phyloP scores from a whole-genome alignment of 2,113 vertebrate genomes.

The Gambusia affinis region DNA sequence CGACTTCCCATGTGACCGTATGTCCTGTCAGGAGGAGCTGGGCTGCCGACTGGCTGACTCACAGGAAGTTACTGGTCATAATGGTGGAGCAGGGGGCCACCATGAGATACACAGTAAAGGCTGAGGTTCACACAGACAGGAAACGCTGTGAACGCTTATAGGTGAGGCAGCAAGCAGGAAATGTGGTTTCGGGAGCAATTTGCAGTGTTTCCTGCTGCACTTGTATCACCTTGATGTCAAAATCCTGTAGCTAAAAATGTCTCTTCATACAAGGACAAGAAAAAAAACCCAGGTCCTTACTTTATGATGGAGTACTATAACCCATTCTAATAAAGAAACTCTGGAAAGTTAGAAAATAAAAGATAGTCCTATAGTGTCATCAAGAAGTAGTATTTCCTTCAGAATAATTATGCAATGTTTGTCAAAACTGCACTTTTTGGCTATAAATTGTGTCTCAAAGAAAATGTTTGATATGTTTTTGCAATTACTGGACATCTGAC shows the following conservation, averaged over 20 bases:
- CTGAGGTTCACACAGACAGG: slow-evolving; percentile 28
- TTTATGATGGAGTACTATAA: neutral
- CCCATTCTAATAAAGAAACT: neutral
- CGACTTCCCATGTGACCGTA: slow-evolving; percentile 46
- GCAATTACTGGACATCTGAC: neutral
- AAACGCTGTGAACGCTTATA: slow-evolving; percentile 4
- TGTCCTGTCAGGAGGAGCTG: slow-evolving; percentile 51
- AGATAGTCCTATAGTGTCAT: neutral
- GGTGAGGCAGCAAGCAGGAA: slow-evolving; percentile 10
- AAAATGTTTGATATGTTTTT: neutral
- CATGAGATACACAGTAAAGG: neutral
- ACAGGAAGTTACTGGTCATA: slow-evolving; percentile 58
- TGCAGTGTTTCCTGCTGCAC: neutral
- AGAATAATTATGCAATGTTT: too few relatives aligned
- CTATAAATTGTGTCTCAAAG: neutral
- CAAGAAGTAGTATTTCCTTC: neutral
- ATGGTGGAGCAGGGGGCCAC: slow-evolving; percentile 2
- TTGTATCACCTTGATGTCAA: neutral
- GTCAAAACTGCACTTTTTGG: neutral
- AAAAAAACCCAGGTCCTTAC: neutral
- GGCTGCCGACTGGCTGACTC: slow-evolving; percentile 56
- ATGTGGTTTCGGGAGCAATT: slow-evolving; percentile 9
- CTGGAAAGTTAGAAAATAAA: neutral
- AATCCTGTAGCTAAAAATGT: neutral
- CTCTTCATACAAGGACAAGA: neutral